These are phyloP conservation scores for Aurelia aurita complex sp. Pacific DNA, from an alignment of 30 jellyfish, hydroid and myxozoan genomes.

Conservation along the genomic window DNA sequence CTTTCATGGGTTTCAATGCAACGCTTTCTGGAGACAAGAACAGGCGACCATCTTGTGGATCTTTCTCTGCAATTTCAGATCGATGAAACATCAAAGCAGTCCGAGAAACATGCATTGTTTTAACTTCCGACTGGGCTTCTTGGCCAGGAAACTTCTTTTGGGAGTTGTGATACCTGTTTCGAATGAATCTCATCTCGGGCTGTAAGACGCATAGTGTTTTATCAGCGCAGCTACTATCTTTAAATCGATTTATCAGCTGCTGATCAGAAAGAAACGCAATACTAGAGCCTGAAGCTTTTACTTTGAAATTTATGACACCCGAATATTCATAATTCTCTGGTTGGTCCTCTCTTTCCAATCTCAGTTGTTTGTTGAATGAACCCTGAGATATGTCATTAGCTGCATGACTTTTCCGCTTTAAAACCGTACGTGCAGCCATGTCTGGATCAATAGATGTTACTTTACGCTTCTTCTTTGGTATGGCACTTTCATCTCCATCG, in stretches of 20 bases:
- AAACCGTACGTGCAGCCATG: background rate
- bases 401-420: no score
- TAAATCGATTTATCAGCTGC: background rate
- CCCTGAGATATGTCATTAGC: background rate
- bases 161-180: background rate
- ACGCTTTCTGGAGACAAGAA: conserved; percentile 57
- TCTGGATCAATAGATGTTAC: background rate
- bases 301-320: background rate
- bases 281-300: background rate
- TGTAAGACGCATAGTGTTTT: background rate
- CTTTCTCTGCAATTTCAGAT: conserved; percentile 31
- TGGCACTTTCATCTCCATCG: conserved; percentile 8
- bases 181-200: background rate
- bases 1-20: conserved; percentile 54
- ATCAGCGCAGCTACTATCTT: background rate
- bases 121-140: background rate
- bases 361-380: background rate
- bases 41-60: conserved; percentile 18
- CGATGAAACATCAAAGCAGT: conserved; percentile 73
- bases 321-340: background rate
- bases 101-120: conserved; percentile 65
- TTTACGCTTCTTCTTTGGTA: conserved; percentile 17
- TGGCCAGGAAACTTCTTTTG: background rate
- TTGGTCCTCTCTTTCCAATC: background rate
- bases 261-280: background rate